Evolutionary conservation across 2,113 vertebrate species (phyloP).

Genomic region (Perognathus longimembris): DNA sequence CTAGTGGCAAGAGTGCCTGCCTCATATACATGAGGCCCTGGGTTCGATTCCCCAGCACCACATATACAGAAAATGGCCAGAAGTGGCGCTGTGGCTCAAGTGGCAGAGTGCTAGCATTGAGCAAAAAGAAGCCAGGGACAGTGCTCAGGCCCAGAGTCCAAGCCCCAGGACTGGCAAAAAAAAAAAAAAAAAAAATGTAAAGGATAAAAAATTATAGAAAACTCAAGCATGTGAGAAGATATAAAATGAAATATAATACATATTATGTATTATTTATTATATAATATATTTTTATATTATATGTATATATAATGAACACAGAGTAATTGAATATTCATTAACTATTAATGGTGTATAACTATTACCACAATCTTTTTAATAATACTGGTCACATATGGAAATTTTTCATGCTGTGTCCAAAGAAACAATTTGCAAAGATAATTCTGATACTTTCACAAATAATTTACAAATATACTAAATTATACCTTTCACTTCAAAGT

Average conservation of each 20-base stretch:
- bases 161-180: too few relatives aligned
- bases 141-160: too few relatives aligned
- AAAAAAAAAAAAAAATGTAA: background rate
- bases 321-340: background rate
- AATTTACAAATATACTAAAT: background rate
- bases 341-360: background rate
- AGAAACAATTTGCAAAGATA: background rate
- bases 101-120: too few relatives aligned
- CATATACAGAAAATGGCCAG: too few relatives aligned
- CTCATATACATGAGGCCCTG: too few relatives aligned
- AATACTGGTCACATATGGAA: background rate
- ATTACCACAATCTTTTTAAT: too few relatives aligned
- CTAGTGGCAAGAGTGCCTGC: too few relatives aligned
- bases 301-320: background rate
- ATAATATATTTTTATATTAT: background rate
- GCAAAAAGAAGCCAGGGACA: too few relatives aligned
- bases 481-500: background rate
- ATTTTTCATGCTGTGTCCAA: background rate
- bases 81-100: too few relatives aligned
- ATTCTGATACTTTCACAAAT: background rate
- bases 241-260: background rate
- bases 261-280: too few relatives aligned
- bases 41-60: too few relatives aligned
- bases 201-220: background rate
- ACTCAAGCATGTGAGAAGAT: background rate